Evolutionary conservation across 2,113 vertebrate species (phyloP).

Genomic region (Plectropomus leopardus): DNA sequence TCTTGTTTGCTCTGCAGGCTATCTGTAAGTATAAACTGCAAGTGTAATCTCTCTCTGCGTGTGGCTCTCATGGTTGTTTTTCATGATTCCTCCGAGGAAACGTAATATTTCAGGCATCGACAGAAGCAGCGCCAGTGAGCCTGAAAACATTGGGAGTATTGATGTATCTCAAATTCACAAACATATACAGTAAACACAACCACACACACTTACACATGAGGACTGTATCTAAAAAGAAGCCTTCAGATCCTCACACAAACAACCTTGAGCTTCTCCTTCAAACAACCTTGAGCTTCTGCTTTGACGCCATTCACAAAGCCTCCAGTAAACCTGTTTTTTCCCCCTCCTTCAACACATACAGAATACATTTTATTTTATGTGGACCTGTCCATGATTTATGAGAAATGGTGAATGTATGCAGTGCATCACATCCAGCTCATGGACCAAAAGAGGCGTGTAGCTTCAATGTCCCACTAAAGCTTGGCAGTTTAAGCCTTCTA

Average conservation of each 20-base stretch:
- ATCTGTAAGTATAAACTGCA: not conserved
- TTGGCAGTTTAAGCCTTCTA: slow-evolving; percentile 37
- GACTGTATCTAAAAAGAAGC: not conserved
- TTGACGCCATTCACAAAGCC: slow-evolving; percentile 30
- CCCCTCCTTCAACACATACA: slow-evolving; percentile 28
- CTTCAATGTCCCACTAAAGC: slow-evolving; percentile 27
- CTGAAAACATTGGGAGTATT: slow-evolving; percentile 14
- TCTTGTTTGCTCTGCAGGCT: not conserved
- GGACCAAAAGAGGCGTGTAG: not conserved
- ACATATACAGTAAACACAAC: slow-evolving; percentile 16
- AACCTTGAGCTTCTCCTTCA: slow-evolving; percentile 43
- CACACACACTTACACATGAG: not conserved
- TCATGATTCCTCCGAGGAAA: not conserved
- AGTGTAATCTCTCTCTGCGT: not conserved
- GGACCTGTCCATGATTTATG: slow-evolving; percentile 40
- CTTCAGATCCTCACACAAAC: not conserved
- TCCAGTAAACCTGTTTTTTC: slow-evolving; percentile 1
- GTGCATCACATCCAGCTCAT: slow-evolving; percentile 3
- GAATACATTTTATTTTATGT: slow-evolving; percentile 51
- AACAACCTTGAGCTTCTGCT: slow-evolving; percentile 51
- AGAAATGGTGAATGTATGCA: slow-evolving; percentile 13
- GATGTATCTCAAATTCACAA: slow-evolving; percentile 9
- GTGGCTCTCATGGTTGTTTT: not conserved
- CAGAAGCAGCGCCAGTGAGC: not conserved
- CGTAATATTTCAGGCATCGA: not conserved